Evolutionary conservation across 2,888 invertebrate species (phyloP).

Genomic region (Nomada fucata): DNA sequence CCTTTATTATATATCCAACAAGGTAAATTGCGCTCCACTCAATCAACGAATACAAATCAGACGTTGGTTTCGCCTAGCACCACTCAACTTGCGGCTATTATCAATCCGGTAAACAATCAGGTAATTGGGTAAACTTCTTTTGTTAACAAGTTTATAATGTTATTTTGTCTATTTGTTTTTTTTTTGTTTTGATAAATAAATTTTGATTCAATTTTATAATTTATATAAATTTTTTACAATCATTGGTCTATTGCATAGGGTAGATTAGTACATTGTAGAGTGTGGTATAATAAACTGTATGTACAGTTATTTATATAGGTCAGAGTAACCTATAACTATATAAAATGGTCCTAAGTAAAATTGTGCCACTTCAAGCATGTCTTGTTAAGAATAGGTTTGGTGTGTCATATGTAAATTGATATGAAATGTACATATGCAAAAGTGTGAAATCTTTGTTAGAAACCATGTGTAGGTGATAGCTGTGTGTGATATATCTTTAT

Average conservation of each 20-base stretch:
- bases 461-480: conserved; percentile 59
- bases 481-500: conserved; percentile 54
- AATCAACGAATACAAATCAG: conserved; percentile 74
- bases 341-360: conserved; percentile 28
- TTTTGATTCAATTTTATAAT: neutral
- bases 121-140: conserved; percentile 63
- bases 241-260: too few relatives aligned
- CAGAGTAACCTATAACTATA: conserved; percentile 58
- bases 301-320: conserved; percentile 50
- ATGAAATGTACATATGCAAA: conserved; percentile 26
- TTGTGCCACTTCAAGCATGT: conserved; percentile 5
- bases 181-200: neutral
- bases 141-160: neutral
- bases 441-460: conserved; percentile 47
- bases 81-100: conserved; percentile 78
- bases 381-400: conserved; percentile 22
- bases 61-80: conserved; percentile 75
- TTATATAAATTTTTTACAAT: neutral
- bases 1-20: conserved; percentile 81
- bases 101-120: conserved; percentile 79
- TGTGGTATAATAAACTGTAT: conserved; percentile 15
- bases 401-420: conserved; percentile 37
- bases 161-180: neutral
- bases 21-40: conserved; percentile 76
- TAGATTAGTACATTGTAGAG: neutral